Evolutionary conservation across 2,888 invertebrate species (phyloP), one percentile per base, ranked within the genome.

Genomic region (Octonoba sinensis): DNA sequence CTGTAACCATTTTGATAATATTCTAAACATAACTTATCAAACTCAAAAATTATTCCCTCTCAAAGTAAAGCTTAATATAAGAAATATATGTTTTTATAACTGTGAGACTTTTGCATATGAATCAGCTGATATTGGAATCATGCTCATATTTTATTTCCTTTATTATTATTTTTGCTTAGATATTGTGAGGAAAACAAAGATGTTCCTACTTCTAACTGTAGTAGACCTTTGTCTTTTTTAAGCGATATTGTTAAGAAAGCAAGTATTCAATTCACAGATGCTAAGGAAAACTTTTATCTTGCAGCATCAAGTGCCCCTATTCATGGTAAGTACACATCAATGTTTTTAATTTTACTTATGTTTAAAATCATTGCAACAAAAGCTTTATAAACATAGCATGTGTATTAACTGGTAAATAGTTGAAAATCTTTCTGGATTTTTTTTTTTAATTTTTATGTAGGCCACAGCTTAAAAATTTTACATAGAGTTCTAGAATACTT

Each of bases 281-380:
- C 90, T n/a, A 87, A 87, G 82, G 65, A 83, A 56, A 89, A 90
- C 84, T 86, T 90, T 64, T 86, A 90, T 24, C 86, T 86, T 77
- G 89, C 89, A 12, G 88, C 89, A 3, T 87, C 87, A 56, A 86
- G 87, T 18, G 86, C 87, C 71, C 89, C 90, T 1, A 87, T 90
- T 57, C 90, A 90, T 86, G 91, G 91, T 82, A 82, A 18, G 62
- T 44, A 15, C 18, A n/a, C 4, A 0, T 87, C 13, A 27, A n/a
- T 15, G 36, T 51, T 20, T 51, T 24, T 47, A 20, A 47, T 69
- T 36, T 67, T 13, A 15, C 67, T 15, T 8, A 15, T 20, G 22
- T 27, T 13, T n/a, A 44, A 24, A 20, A 11, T 11, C 4, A 13
- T 46, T 16, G 15, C 24, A 51, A 22, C 36, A 36, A 36, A 1